phyloP scores from a whole-genome alignment of 1,140 invertebrate species.

The Apolygus lucorum region DNA sequence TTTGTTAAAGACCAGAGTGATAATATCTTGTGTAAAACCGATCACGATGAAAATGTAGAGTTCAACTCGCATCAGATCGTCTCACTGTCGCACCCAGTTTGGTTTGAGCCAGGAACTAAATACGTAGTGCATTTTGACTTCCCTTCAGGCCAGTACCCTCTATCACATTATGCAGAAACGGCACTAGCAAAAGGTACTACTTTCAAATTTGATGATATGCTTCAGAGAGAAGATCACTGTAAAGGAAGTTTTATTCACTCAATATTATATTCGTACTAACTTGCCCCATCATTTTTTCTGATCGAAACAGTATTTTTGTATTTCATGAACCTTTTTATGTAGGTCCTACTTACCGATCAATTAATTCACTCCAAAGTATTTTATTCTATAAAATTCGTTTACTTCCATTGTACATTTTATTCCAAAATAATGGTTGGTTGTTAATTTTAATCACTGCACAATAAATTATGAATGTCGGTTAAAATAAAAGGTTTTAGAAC shows the following conservation, averaged over 20 bases:
- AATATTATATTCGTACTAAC: conserved; percentile 7
- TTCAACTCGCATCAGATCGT: conserved; percentile 28
- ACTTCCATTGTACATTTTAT: no score
- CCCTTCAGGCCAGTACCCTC: conserved; percentile 27
- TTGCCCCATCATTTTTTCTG: no score
- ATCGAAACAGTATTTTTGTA: no score
- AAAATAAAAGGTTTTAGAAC: no score
- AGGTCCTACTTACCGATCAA: no score
- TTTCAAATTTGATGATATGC: conserved; percentile 6
- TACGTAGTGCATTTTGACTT: conserved; percentile 27
- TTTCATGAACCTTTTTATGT: no score
- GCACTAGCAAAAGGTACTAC: conserved; percentile 20
- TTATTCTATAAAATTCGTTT: no score
- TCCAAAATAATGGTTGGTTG: no score
- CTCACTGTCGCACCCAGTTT: conserved; percentile 22
- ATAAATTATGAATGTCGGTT: no score
- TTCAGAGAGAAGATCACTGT: not conserved
- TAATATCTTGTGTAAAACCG: conserved; percentile 24
- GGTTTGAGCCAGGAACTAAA: conserved; percentile 24
- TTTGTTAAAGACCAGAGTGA: conserved; percentile 26
- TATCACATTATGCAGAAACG: conserved; percentile 17
- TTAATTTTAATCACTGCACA: no score
- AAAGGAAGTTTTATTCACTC: conserved; percentile 10
- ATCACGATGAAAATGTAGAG: conserved; percentile 17
- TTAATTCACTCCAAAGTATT: no score